Conservation (phyloP, 1,140 invertebrate genomes). For the Ganaspis sp. region DNA sequence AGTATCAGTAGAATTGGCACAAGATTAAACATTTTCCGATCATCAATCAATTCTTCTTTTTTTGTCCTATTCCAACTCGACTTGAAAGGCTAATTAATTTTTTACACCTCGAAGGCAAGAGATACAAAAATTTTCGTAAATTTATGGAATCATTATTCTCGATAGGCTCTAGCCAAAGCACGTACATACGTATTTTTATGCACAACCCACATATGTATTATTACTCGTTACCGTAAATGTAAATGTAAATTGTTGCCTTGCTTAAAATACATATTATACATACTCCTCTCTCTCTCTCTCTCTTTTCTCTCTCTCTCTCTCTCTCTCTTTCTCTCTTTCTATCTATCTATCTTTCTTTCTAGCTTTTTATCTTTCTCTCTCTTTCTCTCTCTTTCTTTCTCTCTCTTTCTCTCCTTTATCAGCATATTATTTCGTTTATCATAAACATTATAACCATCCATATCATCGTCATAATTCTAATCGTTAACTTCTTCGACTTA, state of each 20-base stretch:
- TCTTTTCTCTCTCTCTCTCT: constrained; percentile 33
- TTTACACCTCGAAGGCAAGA: neutral
- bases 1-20: constrained; percentile 5
- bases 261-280: constrained; percentile 70
- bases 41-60: neutral
- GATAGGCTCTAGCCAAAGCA: constrained; percentile 56
- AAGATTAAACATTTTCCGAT: neutral
- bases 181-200: constrained; percentile 56
- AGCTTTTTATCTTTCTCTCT: too few species aligned
- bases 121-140: neutral
- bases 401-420: constrained; percentile 34
- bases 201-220: constrained; percentile 62
- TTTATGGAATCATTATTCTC: constrained; percentile 40
- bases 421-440: neutral
- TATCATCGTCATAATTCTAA: constrained; percentile 37
- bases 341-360: too few species aligned
- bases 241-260: constrained; percentile 59
- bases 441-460: constrained; percentile 47
- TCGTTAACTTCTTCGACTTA: constrained; percentile 34
- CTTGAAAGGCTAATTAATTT: neutral
- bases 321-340: constrained; percentile 40
- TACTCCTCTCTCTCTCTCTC: constrained; percentile 47
- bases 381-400: constrained; percentile 36
- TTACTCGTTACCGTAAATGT: constrained; percentile 58
- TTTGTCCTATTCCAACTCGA: neutral